Base-by-base conservation (phyloP, 2,888 invertebrate genomes). In the Nyleta sp. region DNA sequence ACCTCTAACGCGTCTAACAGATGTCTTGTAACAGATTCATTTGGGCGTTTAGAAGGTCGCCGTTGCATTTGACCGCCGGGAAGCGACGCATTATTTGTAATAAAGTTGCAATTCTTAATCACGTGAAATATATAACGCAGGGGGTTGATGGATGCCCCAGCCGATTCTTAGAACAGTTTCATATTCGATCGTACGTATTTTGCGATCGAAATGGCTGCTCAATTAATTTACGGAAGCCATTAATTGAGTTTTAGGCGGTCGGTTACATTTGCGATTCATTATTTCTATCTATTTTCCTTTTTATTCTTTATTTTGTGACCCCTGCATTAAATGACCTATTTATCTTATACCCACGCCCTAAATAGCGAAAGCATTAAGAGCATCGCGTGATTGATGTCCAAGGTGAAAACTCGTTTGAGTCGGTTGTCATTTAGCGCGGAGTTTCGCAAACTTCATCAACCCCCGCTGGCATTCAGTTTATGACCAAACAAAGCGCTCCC, bases 401-500 rank as follows among this genome's bases (percentile, higher is more conserved):
- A 74, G 78, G 73, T 70, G 65, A 78, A 74, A 73, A 65, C 57
- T 38, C 42, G 52, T 64, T 57, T 17, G 55, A 74, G 33, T 35
- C 50, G 53, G 28, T 65, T 74, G 74, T 74, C 74, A 64, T 78
- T 78, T 78, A 33, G 44, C 50, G 18, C 42, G 20, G 24, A 50
- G 40, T 72, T 78, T 68, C 50, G 52, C 68, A 67, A 78, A 78
- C 72, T 68, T 68, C 40, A 72, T 72, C 60, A 73, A 68, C 53
- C 62, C 67, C 59, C 31, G 52, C 40, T 67, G 65, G 50, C 72
- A 72, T 72, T 78, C 60, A 50, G 33, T 60, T 67, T 78, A 67
- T 38, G 38, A 65, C 67, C 67, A 62, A 68, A 78, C 67, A 77
- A 78, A 78, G 52, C 72, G 42, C 67, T 78, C 72, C 62, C 72